phyloP scores from a whole-genome alignment of 2,113 vertebrate genomes.

The Cyrtonyx montezumae region DNA sequence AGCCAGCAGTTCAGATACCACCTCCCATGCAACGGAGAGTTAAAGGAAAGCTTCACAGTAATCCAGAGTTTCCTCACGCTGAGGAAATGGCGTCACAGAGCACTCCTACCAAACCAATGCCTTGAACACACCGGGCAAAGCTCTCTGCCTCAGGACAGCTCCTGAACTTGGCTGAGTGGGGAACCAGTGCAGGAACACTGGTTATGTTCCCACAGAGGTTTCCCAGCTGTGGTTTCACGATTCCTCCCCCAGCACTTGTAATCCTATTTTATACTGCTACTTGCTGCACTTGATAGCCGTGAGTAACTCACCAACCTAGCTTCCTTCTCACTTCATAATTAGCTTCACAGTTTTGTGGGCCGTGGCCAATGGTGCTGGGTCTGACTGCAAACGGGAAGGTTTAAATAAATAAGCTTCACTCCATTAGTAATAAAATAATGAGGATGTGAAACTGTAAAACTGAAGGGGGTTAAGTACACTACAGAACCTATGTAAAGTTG shows the following conservation, averaged over 20 bases:
- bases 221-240: neutral
- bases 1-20: neutral
- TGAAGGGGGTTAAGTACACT: neutral
- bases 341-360: slow-evolving; percentile 24
- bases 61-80: neutral
- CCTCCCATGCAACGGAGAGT: neutral
- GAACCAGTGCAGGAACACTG: neutral
- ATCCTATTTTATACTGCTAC: neutral
- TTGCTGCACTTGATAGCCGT: neutral
- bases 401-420: slow-evolving; percentile 47
- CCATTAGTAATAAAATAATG: neutral
- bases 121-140: rapidly evolving
- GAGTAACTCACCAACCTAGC: neutral
- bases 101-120: neutral
- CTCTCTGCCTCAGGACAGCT: neutral
- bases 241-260: neutral
- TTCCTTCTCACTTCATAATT: neutral
- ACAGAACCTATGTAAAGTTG: neutral
- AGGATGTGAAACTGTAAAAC: neutral
- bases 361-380: neutral
- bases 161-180: neutral
- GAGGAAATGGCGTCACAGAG: neutral
- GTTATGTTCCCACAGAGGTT: neutral
- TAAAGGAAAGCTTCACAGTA: slow-evolving; percentile 65
- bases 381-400: neutral